Evolutionary conservation across 2,888 invertebrate genomes (phyloP), one percentile per base, ranked within the genome.

Genomic region (Megamerina dolium): DNA sequence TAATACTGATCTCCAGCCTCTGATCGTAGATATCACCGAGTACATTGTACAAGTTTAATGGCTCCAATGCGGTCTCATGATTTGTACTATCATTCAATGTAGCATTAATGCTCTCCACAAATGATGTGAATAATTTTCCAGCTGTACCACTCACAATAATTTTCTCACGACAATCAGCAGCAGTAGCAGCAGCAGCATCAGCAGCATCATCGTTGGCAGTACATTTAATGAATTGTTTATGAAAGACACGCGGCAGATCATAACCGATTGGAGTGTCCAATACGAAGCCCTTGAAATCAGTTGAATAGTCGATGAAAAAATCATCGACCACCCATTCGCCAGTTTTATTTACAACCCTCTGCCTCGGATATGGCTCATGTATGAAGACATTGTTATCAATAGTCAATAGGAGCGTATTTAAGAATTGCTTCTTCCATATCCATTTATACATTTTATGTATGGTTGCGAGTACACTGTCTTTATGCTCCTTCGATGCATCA

Each of bases 191-290:
- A n/a, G n/a, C n/a, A n/a, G n/a, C n/a, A n/a, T n/a, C n/a, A n/a
- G n/a, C n/a, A n/a, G n/a, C n/a, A n/a, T n/a, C n/a, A n/a, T n/a
- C n/a, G n/a, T 4, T 10, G 32, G 0, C 51, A 48, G 9, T 52
- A 50, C 5, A 43, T 43, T 3, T 26, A 37, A n/a, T n/a, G n/a
- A n/a, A n/a, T 23, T 23, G 23, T 31, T 16, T 31, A 14, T 40
- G 32, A 27, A 67, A 67, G 0, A 66, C 63, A 2, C 66, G 48
- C 0, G 66, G 66, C 40, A 67, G 13, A 36, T 66, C 66, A 20
- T 53, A 50, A 1, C 54, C 40, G 0, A 64, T 43, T 5, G 63
- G 59, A 0, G 64, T 56, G 4, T 41, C 44, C 4, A 66, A 21
- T 8, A 41, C 20, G 39, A 64, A 67, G 3, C 63, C 63, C 21